A percentile compares a stretch with the other conserved stretches of the same genome.
Evolutionary conservation across 2,797 vertebrate genomes (phyloP).

Genomic region (Poecilia velifera): DNA sequence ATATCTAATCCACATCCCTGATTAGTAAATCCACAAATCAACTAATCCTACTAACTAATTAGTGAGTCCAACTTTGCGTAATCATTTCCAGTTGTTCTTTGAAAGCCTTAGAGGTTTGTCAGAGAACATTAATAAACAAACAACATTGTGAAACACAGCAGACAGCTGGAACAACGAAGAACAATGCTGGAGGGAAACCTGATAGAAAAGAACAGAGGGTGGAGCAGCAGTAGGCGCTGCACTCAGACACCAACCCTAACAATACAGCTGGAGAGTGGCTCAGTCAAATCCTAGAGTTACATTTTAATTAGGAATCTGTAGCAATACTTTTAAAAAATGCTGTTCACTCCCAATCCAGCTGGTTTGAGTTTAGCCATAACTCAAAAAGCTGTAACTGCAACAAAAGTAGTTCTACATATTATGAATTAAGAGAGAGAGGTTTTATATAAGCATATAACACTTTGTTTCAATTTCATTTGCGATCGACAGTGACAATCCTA

Average conservation of each 20-base stretch:
- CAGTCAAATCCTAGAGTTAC: background rate
- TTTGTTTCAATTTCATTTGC: background rate
- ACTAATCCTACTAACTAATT: background rate
- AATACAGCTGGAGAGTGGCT: background rate
- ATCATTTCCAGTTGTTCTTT: background rate
- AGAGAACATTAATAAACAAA: background rate
- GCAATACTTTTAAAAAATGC: background rate
- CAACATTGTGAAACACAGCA: background rate
- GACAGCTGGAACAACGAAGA: background rate
- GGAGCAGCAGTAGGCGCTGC: background rate
- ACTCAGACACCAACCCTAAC: background rate
- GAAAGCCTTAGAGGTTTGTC: background rate
- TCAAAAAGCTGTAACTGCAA: background rate
- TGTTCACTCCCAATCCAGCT: background rate
- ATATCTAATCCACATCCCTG: background rate
- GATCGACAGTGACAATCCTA: background rate
- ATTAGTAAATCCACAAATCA: background rate
- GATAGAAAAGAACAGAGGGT: background rate
- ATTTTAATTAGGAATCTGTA: background rate
- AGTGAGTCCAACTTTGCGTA: background rate
- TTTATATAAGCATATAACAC: background rate
- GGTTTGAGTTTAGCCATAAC: background rate
- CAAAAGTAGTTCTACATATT: background rate
- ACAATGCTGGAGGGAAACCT: background rate
- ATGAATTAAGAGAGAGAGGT: background rate